A percentile compares a stretch with the other conserved stretches of the same genome.
phyloP scores from a whole-genome alignment of 2,113 vertebrate genomes.

The Xenopus laevis region DNA sequence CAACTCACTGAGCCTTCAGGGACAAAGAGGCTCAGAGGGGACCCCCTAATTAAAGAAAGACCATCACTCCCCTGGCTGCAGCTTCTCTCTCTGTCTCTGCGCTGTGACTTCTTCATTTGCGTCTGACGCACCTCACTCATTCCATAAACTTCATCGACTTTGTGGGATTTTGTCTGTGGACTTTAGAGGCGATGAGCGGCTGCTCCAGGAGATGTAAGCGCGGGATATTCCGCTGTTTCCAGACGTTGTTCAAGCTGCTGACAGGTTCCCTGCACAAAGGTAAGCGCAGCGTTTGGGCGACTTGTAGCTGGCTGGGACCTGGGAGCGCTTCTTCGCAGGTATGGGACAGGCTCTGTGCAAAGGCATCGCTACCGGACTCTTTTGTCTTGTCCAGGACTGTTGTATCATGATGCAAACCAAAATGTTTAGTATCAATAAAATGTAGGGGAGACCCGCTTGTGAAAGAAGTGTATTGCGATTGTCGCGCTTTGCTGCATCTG shows the following conservation, averaged over 20 bases:
- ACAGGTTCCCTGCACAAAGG: conserved; percentile 89
- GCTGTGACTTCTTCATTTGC: conserved; percentile 27
- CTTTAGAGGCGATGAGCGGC: conserved; percentile 67
- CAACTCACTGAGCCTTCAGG: background rate
- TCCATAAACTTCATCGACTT: conserved; percentile 24
- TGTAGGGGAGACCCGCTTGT: no score
- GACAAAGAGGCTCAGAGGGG: no score
- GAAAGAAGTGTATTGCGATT: no score
- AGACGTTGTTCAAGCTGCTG: conserved; percentile 80
- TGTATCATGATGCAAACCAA: no score
- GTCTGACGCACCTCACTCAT: background rate
- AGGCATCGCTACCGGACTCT: no score
- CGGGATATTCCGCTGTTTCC: conserved; percentile 81
- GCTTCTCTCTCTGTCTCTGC: conserved; percentile 8
- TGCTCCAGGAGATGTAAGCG: conserved; percentile 84
- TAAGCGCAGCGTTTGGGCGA: conserved; percentile 51
- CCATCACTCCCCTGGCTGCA: background rate
- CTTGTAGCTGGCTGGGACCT: background rate
- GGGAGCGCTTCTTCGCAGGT: background rate
- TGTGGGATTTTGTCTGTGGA: background rate
- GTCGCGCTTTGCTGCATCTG: no score
- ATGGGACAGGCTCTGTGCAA: background rate
- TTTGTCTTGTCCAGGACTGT: no score
- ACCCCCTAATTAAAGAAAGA: no score
- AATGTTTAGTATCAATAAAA: no score